These are phyloP conservation scores for Neomorphus geoffroyi DNA, from an alignment of 2,797 vertebrate species.

Conservation along the genomic window DNA sequence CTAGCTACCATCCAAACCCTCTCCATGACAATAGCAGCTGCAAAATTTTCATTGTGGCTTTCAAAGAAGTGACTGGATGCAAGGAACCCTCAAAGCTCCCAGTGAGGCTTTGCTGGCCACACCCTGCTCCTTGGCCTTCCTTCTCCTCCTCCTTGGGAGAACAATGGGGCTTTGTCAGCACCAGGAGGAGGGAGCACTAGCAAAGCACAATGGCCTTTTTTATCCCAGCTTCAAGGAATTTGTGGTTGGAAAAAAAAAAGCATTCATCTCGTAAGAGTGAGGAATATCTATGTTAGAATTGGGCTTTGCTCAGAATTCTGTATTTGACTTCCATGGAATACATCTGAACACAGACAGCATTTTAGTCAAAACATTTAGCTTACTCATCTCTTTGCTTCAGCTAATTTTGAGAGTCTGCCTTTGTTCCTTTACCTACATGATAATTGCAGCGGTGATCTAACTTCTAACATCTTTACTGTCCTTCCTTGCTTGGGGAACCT, in stretches of 20 bases:
- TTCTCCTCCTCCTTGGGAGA: background rate
- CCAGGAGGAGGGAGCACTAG: background rate
- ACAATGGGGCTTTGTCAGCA: constrained; percentile 46
- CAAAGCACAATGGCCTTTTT: constrained; percentile 29
- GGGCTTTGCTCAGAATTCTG: background rate
- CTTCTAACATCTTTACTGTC: background rate
- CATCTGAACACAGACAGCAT: background rate
- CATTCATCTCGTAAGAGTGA: constrained; percentile 1
- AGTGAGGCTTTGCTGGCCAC: background rate
- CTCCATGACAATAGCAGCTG: background rate
- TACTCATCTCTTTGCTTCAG: background rate
- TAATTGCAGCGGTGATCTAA: background rate
- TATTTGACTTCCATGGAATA: background rate
- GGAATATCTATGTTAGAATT: constrained; percentile 16
- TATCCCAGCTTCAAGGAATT: constrained; percentile 29
- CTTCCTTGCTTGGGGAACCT: background rate
- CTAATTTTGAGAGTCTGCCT: background rate
- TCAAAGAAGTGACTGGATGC: background rate
- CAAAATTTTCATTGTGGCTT: background rate
- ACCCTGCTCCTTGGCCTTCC: background rate
- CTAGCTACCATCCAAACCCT: background rate
- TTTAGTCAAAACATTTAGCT: background rate
- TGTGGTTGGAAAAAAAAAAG: constrained; percentile 24
- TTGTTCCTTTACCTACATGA: background rate
- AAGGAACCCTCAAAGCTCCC: background rate